Conservation (phyloP, 2,888 invertebrate species). For the Lissonota sp. region DNA sequence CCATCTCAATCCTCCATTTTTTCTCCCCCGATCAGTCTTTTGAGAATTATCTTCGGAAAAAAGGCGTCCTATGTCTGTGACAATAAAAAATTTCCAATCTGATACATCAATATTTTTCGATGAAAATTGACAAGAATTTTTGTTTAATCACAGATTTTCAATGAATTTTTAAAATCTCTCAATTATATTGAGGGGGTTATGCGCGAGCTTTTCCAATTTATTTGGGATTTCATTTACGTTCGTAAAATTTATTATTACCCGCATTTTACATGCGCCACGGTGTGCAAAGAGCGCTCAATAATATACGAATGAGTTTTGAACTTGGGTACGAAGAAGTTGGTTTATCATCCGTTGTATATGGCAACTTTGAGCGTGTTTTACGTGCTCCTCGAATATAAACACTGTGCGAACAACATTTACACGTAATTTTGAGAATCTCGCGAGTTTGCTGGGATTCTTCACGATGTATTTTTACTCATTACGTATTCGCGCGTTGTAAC, state of each 20-base stretch:
- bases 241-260: too few species aligned
- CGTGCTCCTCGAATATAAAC: slow-evolving; percentile 44
- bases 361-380: slow-evolving; percentile 13
- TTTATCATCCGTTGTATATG: slow-evolving; percentile 18
- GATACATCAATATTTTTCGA: too few species aligned
- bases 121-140: too few species aligned
- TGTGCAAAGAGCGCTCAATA: background rate
- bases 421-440: slow-evolving; percentile 62
- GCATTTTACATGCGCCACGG: too few species aligned
- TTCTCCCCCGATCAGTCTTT: background rate
- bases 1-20: background rate
- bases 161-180: too few species aligned
- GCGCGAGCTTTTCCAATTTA: too few species aligned
- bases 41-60: too few species aligned
- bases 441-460: slow-evolving; percentile 60
- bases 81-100: too few species aligned
- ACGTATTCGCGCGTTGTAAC: slow-evolving; percentile 66
- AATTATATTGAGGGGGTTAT: too few species aligned
- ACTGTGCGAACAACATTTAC: slow-evolving; percentile 38
- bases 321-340: slow-evolving; percentile 13
- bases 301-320: slow-evolving; percentile 11
- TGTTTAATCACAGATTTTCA: too few species aligned
- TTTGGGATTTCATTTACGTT: too few species aligned
- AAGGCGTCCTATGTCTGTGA: too few species aligned
- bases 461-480: slow-evolving; percentile 66